A percentile compares a stretch with the other conserved stretches of the same genome.
These are phyloP conservation scores for Tichodroma muraria DNA, from an alignment of 2,113 vertebrate genomes.

Conservation along the genomic window DNA sequence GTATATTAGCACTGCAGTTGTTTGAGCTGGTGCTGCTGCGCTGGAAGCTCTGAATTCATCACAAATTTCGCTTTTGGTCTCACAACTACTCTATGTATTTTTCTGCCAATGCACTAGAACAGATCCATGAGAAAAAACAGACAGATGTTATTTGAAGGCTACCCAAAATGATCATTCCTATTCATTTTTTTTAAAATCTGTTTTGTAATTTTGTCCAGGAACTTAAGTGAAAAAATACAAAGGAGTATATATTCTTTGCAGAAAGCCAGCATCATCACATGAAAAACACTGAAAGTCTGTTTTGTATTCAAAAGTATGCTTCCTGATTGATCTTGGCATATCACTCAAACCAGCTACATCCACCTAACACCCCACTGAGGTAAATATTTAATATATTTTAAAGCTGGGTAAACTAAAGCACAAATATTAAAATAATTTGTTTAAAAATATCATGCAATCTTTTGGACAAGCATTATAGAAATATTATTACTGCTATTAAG, in stretches of 20 bases:
- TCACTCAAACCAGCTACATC: background rate
- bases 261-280: background rate
- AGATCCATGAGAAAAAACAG: background rate
- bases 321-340: conserved; percentile 13
- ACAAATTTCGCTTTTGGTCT: background rate
- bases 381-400: conserved; percentile 35
- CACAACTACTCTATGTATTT: background rate
- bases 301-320: background rate
- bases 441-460: background rate
- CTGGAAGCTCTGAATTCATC: conserved; percentile 38
- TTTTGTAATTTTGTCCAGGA: background rate
- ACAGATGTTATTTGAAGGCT: background rate
- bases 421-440: background rate
- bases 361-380: background rate
- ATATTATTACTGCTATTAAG: background rate
- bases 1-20: background rate
- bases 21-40: background rate
- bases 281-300: background rate
- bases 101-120: background rate
- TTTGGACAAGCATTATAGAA: background rate
- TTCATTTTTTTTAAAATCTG: background rate
- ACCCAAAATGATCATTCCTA: background rate
- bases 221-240: background rate
- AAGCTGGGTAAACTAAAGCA: background rate
- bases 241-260: background rate